Evolutionary conservation across 2,797 vertebrate genomes (phyloP).

Genomic region (Adrianichthys oophorus): DNA sequence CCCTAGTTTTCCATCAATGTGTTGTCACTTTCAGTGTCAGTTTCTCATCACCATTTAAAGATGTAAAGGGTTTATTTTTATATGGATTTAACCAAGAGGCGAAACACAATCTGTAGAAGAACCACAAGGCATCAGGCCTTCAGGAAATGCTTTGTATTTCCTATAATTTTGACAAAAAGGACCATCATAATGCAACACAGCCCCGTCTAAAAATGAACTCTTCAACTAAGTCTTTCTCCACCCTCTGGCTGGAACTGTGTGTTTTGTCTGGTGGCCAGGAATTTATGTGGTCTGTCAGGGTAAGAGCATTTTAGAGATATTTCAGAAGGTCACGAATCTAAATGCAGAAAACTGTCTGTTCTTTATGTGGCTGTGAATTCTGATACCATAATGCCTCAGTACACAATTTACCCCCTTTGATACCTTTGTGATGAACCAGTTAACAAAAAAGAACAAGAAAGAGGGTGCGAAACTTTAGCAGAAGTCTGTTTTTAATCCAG

Average conservation of each 20-base stretch:
- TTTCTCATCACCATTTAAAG: constrained; percentile 59
- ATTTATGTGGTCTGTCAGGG: constrained; percentile 66
- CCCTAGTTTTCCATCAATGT: constrained; percentile 62
- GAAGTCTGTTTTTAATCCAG: no score
- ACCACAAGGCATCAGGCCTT: no score
- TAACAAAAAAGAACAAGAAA: constrained; percentile 34
- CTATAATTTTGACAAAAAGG: constrained; percentile 32
- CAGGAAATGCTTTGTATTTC: constrained; percentile 13
- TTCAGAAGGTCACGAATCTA: constrained; percentile 47
- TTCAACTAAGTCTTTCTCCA: constrained; percentile 37
- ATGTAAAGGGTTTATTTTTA: constrained; percentile 39
- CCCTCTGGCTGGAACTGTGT: constrained; percentile 54
- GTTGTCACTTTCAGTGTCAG: constrained; percentile 40
- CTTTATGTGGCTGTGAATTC: constrained; percentile 46
- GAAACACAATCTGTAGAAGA: constrained; percentile 16
- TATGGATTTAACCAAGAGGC: constrained; percentile 47
- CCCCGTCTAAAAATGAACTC: constrained; percentile 37
- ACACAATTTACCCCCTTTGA: constrained; percentile 40
- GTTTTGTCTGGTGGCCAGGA: constrained; percentile 59
- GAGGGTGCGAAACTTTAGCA: constrained; percentile 15
- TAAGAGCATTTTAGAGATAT: constrained; percentile 46
- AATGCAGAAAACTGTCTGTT: constrained; percentile 18
- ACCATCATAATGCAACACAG: constrained; percentile 41
- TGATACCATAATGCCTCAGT: constrained; percentile 34
- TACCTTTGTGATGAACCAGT: constrained; percentile 43